Evolutionary conservation across 2,888 invertebrate species (phyloP).

Genomic region (Drosophila seclusa): DNA sequence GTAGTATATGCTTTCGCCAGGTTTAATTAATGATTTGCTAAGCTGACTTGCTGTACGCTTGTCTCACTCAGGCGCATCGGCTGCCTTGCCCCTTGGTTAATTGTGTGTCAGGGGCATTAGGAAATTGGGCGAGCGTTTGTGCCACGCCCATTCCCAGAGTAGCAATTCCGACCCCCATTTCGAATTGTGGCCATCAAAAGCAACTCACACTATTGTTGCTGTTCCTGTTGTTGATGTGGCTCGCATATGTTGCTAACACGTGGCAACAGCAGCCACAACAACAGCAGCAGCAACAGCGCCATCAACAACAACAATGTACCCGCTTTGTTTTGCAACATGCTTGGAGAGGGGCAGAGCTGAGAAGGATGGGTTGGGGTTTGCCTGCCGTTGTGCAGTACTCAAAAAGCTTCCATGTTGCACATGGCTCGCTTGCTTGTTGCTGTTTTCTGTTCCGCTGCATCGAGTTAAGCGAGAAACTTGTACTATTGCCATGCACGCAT

Average conservation of each 20-base stretch:
- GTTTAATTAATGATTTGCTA: constrained; percentile 73
- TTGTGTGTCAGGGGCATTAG: constrained; percentile 69
- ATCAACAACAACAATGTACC: constrained; percentile 31
- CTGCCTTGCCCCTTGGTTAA: constrained; percentile 44
- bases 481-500: constrained; percentile 22
- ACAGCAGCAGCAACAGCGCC: constrained; percentile 4
- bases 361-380: not conserved
- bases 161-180: constrained; percentile 17
- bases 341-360: constrained; percentile 9
- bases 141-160: constrained; percentile 21
- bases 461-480: constrained; percentile 8
- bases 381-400: constrained; percentile 11
- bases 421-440: constrained; percentile 30
- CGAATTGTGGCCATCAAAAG: constrained; percentile 44
- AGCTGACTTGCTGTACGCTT: constrained; percentile 46
- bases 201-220: constrained; percentile 35
- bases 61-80: constrained; percentile 21
- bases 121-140: constrained; percentile 40
- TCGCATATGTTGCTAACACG: constrained; percentile 71
- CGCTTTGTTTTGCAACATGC: constrained; percentile 53
- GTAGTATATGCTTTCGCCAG: constrained; percentile 40
- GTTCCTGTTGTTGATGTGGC: constrained; percentile 47
- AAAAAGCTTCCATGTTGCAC: constrained; percentile 52
- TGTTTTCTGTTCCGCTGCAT: constrained; percentile 38
- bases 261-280: constrained; percentile 58